These are phyloP conservation scores for Drosophila demipolita DNA, from an alignment of 2,888 invertebrate genomes.

Conservation along the genomic window DNA sequence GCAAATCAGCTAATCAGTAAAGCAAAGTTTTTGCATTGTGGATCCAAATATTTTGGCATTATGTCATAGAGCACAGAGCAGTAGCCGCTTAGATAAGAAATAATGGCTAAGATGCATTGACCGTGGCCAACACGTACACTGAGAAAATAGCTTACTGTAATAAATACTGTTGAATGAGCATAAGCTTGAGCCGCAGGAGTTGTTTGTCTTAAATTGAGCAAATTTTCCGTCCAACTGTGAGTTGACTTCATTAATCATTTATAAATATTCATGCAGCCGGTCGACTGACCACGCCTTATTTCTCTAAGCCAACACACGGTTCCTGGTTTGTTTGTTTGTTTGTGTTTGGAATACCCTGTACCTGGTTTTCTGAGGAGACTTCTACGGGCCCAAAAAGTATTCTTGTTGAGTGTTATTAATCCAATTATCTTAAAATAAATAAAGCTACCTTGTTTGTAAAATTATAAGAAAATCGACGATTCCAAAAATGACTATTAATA, in stretches of 20 bases:
- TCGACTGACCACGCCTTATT: slow-evolving; percentile 20
- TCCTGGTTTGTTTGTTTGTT: background rate
- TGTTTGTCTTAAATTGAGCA: slow-evolving; percentile 22
- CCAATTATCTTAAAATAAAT: background rate
- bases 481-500: too few species aligned
- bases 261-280: slow-evolving; percentile 66
- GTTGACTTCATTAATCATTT: slow-evolving; percentile 71
- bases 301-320: slow-evolving; percentile 10
- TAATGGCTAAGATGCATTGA: slow-evolving; percentile 1
- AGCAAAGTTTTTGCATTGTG: slow-evolving; percentile 27
- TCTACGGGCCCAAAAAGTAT: background rate
- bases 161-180: slow-evolving; percentile 14
- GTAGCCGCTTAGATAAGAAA: slow-evolving; percentile 19
- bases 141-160: background rate
- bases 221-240: slow-evolving; percentile 21
- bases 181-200: slow-evolving; percentile 22
- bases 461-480: background rate
- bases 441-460: too few species aligned
- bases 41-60: slow-evolving; percentile 65
- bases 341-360: background rate
- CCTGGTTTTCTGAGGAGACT: background rate
- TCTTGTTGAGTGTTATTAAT: background rate
- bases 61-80: slow-evolving; percentile 42
- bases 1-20: slow-evolving; percentile 54
- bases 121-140: slow-evolving; percentile 13